Conservation (phyloP, 2,888 invertebrate genomes). For the Ferdinandea cuprea region DNA sequence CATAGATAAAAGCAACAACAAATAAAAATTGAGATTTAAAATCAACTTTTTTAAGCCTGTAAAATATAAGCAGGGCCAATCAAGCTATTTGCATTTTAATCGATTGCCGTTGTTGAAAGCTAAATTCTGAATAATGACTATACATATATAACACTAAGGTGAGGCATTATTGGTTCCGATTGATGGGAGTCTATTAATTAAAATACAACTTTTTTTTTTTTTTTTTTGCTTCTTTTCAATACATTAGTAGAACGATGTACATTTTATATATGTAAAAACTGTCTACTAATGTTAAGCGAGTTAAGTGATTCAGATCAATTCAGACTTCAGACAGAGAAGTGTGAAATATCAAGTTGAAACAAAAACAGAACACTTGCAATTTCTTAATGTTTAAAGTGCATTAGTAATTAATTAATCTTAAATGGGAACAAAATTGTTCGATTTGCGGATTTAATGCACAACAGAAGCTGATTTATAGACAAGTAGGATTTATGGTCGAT, state of each 20-base stretch:
- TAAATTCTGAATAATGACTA: constrained; percentile 27
- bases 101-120: constrained; percentile 55
- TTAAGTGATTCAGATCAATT: constrained; percentile 23
- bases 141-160: constrained; percentile 41
- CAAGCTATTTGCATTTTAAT: constrained; percentile 60
- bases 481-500: constrained; percentile 26
- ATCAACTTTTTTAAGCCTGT: constrained; percentile 14
- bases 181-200: constrained; percentile 60
- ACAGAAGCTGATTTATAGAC: constrained; percentile 18
- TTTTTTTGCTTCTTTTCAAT: neutral
- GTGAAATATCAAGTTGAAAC: constrained; percentile 8
- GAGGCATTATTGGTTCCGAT: constrained; percentile 63
- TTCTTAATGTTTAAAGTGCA: constrained; percentile 4
- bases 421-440: constrained; percentile 16
- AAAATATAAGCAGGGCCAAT: constrained; percentile 15
- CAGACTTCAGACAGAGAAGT: neutral
- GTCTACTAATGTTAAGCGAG: neutral
- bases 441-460: neutral
- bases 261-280: neutral
- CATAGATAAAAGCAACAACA: constrained; percentile 8
- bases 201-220: constrained; percentile 36
- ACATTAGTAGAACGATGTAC: too few species aligned
- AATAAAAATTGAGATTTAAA: constrained; percentile 23
- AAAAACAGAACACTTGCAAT: neutral
- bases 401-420: constrained; percentile 24